Percentiles rank a stretch among this genome's conserved stretches.
These are phyloP conservation scores for Cyprinodon tularosa DNA, from an alignment of 2,113 vertebrate genomes.

Conservation along the genomic window DNA sequence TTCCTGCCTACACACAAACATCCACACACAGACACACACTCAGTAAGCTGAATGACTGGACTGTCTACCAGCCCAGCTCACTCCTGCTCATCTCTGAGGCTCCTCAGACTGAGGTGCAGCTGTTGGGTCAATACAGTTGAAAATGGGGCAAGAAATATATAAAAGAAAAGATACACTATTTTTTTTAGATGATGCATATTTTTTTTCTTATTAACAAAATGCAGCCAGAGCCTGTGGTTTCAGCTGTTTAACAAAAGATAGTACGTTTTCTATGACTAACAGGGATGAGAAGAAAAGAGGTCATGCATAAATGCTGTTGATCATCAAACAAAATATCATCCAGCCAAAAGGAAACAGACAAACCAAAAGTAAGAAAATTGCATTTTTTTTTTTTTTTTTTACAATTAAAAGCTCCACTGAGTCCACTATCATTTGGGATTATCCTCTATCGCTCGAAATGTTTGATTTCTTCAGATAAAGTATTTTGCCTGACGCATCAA, in stretches of 20 bases:
- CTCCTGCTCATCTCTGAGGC: slow-evolving; percentile 8
- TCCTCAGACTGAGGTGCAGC: slow-evolving; percentile 5
- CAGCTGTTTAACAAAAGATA: background rate
- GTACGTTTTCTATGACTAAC: background rate
- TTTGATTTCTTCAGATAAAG: background rate
- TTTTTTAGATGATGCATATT: background rate
- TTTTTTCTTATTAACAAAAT: too few species aligned
- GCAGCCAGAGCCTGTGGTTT: too few species aligned
- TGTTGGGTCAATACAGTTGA: background rate
- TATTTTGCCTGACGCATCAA: background rate
- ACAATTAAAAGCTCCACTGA: background rate
- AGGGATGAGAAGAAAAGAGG: background rate
- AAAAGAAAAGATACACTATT: background rate
- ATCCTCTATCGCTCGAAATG: background rate
- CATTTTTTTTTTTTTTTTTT: too few species aligned
- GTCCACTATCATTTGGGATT: background rate
- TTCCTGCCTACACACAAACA: slow-evolving; percentile 88
- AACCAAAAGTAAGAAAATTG: background rate
- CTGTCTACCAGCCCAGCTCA: slow-evolving; percentile 37
- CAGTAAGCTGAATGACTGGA: slow-evolving; percentile 49
- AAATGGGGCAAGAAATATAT: background rate
- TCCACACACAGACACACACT: slow-evolving; percentile 48
- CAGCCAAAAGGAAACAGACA: background rate
- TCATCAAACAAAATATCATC: background rate
- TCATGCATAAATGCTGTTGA: background rate